A percentile compares a stretch with the other conserved stretches of the same genome.
Conservation (phyloP, 2,888 invertebrate genomes). For the Megastigmus dorsalis region DNA sequence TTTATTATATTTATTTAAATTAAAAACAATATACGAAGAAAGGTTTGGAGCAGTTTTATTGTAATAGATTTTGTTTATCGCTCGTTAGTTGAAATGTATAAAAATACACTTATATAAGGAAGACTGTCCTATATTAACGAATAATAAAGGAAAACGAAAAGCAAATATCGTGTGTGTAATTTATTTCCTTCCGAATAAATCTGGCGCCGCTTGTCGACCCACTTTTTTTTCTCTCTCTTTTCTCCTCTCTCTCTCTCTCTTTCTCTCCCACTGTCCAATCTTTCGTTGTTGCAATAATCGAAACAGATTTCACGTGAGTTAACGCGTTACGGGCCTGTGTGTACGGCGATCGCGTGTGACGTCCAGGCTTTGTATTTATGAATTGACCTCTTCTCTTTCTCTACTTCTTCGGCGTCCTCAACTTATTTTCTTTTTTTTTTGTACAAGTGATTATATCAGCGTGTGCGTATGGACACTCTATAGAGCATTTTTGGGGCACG, state of each 20-base stretch:
- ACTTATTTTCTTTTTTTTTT: neutral
- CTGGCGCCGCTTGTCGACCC: neutral
- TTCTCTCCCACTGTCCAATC: no score
- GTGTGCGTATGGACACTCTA: neutral
- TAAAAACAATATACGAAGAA: neutral
- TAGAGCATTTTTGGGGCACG: neutral
- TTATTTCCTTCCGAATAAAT: neutral
- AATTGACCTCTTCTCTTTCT: neutral
- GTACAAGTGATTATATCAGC: neutral
- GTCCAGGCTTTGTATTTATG: neutral
- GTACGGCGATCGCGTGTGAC: constrained; percentile 12
- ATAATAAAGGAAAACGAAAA: constrained; percentile 19
- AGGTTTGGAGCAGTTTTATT: no score
- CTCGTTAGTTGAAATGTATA: neutral
- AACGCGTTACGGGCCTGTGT: neutral
- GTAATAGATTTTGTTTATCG: neutral
- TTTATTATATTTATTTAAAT: neutral
- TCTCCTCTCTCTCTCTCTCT: neutral
- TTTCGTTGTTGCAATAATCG: constrained; percentile 28
- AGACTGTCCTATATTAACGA: constrained; percentile 5
- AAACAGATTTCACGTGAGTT: constrained; percentile 39
- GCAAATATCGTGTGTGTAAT: neutral
- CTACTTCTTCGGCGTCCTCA: neutral
- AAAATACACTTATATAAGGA: neutral
- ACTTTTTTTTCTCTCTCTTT: neutral